phyloP scores from a whole-genome alignment of 2,888 invertebrate genomes.

The Andrena camellia region DNA sequence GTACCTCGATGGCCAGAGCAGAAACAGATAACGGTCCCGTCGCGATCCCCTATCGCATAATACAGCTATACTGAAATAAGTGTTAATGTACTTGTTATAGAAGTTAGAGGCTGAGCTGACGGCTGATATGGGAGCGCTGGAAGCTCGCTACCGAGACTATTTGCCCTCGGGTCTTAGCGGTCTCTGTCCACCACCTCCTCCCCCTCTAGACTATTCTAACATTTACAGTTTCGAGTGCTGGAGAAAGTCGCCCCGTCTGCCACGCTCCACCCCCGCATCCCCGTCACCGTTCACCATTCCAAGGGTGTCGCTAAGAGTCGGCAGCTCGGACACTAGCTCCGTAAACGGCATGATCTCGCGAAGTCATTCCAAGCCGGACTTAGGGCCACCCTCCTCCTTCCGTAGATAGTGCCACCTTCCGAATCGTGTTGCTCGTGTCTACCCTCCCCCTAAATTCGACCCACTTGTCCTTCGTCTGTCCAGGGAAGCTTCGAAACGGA shows the following conservation, averaged over 20 bases:
- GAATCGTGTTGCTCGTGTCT: slow-evolving; percentile 14
- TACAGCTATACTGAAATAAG: slow-evolving; percentile 60
- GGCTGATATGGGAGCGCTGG: slow-evolving; percentile 84
- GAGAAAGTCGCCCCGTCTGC: slow-evolving; percentile 83
- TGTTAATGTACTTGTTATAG: slow-evolving; percentile 85
- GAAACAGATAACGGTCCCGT: slow-evolving; percentile 15
- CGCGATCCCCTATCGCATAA: slow-evolving; percentile 23
- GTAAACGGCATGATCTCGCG: slow-evolving; percentile 78
- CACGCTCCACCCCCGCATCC: slow-evolving; percentile 79
- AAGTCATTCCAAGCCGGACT: slow-evolving; percentile 74
- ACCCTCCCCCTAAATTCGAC: background rate
- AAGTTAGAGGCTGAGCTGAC: slow-evolving; percentile 86
- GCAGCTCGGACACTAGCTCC: slow-evolving; percentile 78
- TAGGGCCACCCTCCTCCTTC: slow-evolving; percentile 71
- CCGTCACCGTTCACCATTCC: slow-evolving; percentile 82
- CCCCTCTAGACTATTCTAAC: slow-evolving; percentile 78
- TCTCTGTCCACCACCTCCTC: slow-evolving; percentile 75
- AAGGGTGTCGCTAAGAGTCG: slow-evolving; percentile 79
- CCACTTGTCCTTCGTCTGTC: slow-evolving; percentile 21
- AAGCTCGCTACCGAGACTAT: slow-evolving; percentile 84
- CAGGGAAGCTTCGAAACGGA: slow-evolving; percentile 52
- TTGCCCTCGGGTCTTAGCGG: slow-evolving; percentile 81
- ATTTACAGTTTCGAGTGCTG: slow-evolving; percentile 74
- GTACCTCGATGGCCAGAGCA: slow-evolving; percentile 13
- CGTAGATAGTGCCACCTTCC: slow-evolving; percentile 75